A percentile compares a stretch with the other conserved stretches of the same genome.
phyloP scores from a whole-genome alignment of 2,113 vertebrate species.

The Notothenia coriiceps region DNA sequence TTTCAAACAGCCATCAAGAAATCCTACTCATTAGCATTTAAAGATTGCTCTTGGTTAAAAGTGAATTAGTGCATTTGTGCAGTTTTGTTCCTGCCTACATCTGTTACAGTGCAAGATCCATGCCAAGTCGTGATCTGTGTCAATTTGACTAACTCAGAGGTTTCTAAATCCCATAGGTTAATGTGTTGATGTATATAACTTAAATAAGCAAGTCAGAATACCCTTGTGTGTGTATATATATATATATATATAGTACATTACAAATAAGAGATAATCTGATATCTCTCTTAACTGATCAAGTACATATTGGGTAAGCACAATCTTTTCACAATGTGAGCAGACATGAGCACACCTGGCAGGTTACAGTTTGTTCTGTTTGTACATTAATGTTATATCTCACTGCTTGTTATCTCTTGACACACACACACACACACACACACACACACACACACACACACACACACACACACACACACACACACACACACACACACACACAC shows the following conservation, averaged over 20 bases:
- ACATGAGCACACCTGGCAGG: not conserved
- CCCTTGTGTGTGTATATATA: too few relatives aligned
- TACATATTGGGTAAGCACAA: not conserved
- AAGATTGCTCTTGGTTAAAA: too few relatives aligned
- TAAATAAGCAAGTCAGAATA: too few relatives aligned
- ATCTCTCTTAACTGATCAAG: slow-evolving; percentile 5
- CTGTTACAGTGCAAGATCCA: too few relatives aligned
- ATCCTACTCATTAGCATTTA: too few relatives aligned
- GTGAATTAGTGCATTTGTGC: too few relatives aligned
- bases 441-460: not conserved
- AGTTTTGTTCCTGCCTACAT: too few relatives aligned
- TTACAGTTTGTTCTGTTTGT: slow-evolving; percentile 31
- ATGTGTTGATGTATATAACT: not conserved
- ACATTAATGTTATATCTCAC: not conserved
- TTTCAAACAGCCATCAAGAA: too few relatives aligned
- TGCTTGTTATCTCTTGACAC: slow-evolving; percentile 18
- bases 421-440: not conserved
- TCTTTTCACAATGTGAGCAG: not conserved
- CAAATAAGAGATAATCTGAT: not conserved
- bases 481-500: too few relatives aligned
- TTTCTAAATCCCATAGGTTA: not conserved
- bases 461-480: too few relatives aligned
- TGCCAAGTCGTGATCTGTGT: too few relatives aligned
- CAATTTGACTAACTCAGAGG: not conserved
- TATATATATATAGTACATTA: not conserved